phyloP scores from a whole-genome alignment of 1,140 invertebrate species.

The Periplaneta americana region DNA sequence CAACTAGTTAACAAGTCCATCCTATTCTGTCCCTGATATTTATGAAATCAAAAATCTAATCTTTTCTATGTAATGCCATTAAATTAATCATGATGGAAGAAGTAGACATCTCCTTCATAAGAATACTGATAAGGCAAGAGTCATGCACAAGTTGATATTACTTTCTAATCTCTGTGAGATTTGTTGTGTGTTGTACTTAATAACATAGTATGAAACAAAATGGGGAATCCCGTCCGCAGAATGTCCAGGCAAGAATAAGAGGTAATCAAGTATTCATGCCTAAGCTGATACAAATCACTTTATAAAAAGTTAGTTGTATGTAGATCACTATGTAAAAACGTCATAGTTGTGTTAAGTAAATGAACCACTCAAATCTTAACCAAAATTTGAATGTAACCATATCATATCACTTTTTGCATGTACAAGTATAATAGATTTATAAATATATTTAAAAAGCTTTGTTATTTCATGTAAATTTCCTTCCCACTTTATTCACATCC shows the following conservation, averaged over 20 bases:
- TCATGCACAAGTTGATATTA: too few species aligned
- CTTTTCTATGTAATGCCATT: too few species aligned
- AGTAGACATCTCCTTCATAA: neutral
- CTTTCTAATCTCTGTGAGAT: neutral
- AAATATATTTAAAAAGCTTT: neutral
- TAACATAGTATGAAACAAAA: neutral
- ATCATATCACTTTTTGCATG: neutral
- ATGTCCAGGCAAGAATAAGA: neutral
- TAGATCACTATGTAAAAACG: neutral
- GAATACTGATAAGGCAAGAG: too few species aligned
- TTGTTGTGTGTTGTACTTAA: neutral
- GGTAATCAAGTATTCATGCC: neutral
- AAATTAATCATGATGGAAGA: neutral
- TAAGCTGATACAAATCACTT: neutral
- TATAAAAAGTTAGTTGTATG: neutral
- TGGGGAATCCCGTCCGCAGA: neutral
- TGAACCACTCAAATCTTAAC: neutral
- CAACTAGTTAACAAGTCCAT: too few species aligned
- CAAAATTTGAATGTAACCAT: neutral
- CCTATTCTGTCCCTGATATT: too few species aligned
- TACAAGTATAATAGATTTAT: neutral
- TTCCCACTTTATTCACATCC: too few species aligned
- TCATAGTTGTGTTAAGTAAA: neutral
- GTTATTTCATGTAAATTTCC: neutral
- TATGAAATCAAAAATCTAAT: too few species aligned